These are phyloP conservation scores for Triplophysa yarkandensis DNA, from an alignment of 2,797 vertebrate genomes.

Conservation along the genomic window DNA sequence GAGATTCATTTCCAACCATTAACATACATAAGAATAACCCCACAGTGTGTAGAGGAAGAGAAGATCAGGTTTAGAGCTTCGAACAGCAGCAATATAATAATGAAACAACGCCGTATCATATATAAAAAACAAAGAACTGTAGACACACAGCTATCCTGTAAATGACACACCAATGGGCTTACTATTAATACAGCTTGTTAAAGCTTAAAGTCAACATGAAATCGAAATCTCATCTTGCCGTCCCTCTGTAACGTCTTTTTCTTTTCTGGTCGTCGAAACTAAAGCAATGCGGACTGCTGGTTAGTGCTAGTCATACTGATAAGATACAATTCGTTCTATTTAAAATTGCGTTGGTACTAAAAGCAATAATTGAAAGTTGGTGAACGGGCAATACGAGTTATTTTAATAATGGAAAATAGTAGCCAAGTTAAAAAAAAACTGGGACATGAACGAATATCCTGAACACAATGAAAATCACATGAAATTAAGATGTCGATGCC, in stretches of 20 bases:
- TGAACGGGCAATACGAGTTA: neutral
- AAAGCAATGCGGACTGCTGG: neutral
- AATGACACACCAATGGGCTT: slow-evolving; percentile 55
- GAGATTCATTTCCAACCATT: slow-evolving; percentile 36
- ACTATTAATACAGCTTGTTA: slow-evolving; percentile 62
- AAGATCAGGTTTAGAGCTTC: slow-evolving; percentile 62
- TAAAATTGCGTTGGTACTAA: neutral
- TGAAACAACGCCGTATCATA: slow-evolving; percentile 64
- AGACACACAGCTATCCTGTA: slow-evolving; percentile 59
- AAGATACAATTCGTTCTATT: neutral
- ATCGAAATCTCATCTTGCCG: slow-evolving; percentile 1
- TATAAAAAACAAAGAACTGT: slow-evolving; percentile 55
- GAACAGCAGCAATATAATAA: slow-evolving; percentile 60
- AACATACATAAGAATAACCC: slow-evolving; percentile 49
- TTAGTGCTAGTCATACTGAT: neutral
- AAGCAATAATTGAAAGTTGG: neutral
- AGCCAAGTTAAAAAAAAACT: too few relatives aligned
- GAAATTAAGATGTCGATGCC: neutral
- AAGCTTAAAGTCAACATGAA: slow-evolving; percentile 41
- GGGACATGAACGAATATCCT: too few relatives aligned
- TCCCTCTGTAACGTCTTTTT: neutral
- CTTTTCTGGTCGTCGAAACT: neutral
- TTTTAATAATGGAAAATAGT: neutral
- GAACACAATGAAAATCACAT: too few relatives aligned
- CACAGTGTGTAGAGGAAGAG: slow-evolving; percentile 57